Conservation (phyloP, 2,113 vertebrate genomes). For the Enhydra lutris region DNA sequence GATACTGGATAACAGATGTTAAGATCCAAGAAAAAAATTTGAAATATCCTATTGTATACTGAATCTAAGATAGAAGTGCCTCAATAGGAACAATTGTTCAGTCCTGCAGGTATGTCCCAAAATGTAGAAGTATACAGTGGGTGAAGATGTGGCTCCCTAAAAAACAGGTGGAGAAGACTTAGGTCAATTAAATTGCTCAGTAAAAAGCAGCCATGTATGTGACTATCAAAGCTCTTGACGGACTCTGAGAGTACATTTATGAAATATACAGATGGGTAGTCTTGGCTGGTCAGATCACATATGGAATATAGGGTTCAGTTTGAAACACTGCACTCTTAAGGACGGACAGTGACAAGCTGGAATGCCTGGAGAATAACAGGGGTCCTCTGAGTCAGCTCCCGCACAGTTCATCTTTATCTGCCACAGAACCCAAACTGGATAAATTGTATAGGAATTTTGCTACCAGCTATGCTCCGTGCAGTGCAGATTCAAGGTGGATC, state of each 20-base stretch:
- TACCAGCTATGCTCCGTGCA: not conserved
- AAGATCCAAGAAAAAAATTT: not conserved
- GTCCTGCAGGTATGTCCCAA: not conserved
- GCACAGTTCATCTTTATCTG: not conserved
- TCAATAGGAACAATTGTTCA: not conserved
- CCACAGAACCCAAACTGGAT: not conserved
- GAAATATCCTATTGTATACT: not conserved
- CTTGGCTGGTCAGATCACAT: not conserved
- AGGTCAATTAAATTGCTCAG: not conserved
- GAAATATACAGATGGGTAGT: not conserved
- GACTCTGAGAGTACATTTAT: not conserved
- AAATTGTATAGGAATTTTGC: not conserved
- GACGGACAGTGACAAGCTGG: not conserved
- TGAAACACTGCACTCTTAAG: not conserved
- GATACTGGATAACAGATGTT: not conserved
- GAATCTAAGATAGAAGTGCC: not conserved
- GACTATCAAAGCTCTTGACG: not conserved
- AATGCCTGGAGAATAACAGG: not conserved
- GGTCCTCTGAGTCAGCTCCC: not conserved
- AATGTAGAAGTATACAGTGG: not conserved
- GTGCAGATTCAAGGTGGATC: not conserved
- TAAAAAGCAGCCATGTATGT: not conserved
- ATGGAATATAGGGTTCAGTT: not conserved
- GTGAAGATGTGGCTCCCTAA: not conserved
- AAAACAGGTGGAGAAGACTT: not conserved